Base-by-base conservation (phyloP, 2,113 vertebrate species). In the Psettodes erumei region DNA sequence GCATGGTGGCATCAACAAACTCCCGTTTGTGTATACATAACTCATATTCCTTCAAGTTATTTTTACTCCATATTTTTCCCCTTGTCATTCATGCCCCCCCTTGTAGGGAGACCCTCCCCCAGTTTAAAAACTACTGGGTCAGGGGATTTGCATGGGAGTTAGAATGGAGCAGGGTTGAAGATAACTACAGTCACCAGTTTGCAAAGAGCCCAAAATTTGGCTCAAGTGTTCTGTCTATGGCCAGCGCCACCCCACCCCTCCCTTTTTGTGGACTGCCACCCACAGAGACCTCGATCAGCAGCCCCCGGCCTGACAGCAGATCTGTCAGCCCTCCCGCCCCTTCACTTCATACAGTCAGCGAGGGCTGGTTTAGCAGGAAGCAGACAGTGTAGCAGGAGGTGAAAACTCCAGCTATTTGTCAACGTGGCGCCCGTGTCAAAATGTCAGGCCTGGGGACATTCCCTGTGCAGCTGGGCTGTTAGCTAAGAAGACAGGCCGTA, bases 371-470 rank as follows among this genome's bases (percentile, higher is more conserved):
- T 90, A 93, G 91, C 86, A 76, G 88, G 71, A 89, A 91, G 90
- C 93, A 93, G 92, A 93, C 92, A 92, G 92, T 91, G 90, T 91
- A 93, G 92, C 92, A 91, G 92, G 90, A 92, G 93, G 94, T 91
- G 93, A 93, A 94, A 93, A 91, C 92, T 93, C 91, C 87, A 93
- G 93, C 94, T 94, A 95, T 95, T 95, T 94, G 93, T 94, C 93
- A 94, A 93, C 82, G 92, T 89, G 89, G 92, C 85, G 90, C 90
- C 91, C 86, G 83, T 94, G 94, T 95, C 94, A 95, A 94, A 91
- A 92, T 95, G 94, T 95, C 94, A 94, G 89, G 91, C 89, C 90
- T 60, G 58, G 90, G 94, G 93, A 93, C 92, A 91, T 89, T 88
- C 89, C 82, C 87, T 38, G 84, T 92, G 90, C 93, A 94, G 94